A percentile compares a stretch with the other conserved stretches of the same genome.
phyloP scores from a whole-genome alignment of 2,113 vertebrate genomes.

The Orycteropus afer region DNA sequence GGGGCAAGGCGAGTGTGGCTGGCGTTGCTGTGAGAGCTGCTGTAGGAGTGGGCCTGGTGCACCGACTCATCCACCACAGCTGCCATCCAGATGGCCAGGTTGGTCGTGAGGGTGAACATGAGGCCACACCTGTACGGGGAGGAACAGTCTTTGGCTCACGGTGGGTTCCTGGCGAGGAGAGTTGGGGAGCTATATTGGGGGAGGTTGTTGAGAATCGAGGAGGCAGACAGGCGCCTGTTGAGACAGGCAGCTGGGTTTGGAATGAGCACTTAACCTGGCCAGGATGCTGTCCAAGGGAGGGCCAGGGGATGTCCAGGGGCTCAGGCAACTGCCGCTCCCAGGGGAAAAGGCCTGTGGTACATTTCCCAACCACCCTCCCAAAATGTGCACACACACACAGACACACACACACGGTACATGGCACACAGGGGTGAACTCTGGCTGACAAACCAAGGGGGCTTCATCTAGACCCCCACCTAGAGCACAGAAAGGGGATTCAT shows the following conservation, averaged over 20 bases:
- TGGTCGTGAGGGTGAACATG: constrained; percentile 95
- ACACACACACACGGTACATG: neutral
- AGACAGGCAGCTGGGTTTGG: neutral
- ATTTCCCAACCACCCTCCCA: neutral
- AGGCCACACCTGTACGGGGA: constrained; percentile 90
- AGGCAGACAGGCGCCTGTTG: neutral
- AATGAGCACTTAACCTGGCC: neutral
- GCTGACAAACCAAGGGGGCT: neutral
- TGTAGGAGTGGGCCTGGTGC: constrained; percentile 88
- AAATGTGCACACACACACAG: neutral
- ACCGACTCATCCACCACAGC: constrained; percentile 94
- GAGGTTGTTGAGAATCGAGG: neutral
- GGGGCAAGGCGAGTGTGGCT: constrained; percentile 26
- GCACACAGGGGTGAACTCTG: neutral
- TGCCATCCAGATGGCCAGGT: constrained; percentile 95
- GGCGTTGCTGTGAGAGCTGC: neutral
- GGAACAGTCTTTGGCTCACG: neutral
- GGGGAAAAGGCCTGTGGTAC: neutral
- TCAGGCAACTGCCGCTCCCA: neutral
- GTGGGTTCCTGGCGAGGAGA: neutral
- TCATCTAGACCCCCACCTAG: neutral
- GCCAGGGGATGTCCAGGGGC: neutral
- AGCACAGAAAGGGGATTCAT: neutral
- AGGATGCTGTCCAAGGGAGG: neutral
- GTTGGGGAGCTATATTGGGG: neutral